Conservation (phyloP, 2,797 vertebrate genomes). For the Acipenser ruthenus region DNA sequence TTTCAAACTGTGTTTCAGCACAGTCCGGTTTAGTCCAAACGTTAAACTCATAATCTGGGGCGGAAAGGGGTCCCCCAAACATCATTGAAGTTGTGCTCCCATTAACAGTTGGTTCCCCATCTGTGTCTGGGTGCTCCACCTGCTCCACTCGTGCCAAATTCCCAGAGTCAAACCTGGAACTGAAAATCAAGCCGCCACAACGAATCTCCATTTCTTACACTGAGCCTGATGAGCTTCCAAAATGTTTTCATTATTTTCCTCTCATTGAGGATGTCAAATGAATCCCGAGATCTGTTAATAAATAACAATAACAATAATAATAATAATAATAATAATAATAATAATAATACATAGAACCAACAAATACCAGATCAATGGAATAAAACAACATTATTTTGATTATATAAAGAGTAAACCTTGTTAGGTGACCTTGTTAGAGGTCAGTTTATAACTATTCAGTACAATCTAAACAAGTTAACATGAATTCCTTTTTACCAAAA, state of each 20-base stretch:
- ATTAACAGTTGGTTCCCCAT: conserved; percentile 40
- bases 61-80: conserved; percentile 26
- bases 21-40: conserved; percentile 92
- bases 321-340: neutral
- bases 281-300: conserved; percentile 12
- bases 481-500: no score
- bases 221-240: conserved; percentile 1
- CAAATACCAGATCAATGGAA: no score
- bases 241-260: conserved; percentile 29
- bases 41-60: conserved; percentile 82
- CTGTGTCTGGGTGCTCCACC: conserved; percentile 51
- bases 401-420: no score
- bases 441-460: no score
- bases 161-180: conserved; percentile 90
- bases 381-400: no score
- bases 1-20: conserved; percentile 82
- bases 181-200: conserved; percentile 84
- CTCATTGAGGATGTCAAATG: conserved; percentile 21
- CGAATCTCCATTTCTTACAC: conserved; percentile 72
- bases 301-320: no score
- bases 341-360: no score
- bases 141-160: conserved; percentile 84
- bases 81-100: conserved; percentile 25
- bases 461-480: no score
- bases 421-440: no score